Evolutionary conservation across 2,797 vertebrate species (phyloP).

Genomic region (Salmo trutta): DNA sequence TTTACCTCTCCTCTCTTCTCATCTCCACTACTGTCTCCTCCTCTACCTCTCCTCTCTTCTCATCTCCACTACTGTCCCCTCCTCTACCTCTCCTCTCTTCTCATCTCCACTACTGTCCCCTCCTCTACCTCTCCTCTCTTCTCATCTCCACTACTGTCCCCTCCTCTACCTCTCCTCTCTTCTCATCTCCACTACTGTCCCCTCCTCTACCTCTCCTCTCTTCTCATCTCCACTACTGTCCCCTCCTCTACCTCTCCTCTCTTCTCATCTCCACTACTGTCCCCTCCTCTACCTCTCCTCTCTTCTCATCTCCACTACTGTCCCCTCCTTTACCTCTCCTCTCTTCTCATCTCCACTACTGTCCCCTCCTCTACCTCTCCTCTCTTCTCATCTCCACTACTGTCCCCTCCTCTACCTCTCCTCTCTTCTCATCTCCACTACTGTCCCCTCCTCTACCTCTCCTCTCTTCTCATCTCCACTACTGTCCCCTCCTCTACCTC

Average conservation of each 20-base stretch:
- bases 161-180: neutral
- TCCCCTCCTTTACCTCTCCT: neutral
- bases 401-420: neutral
- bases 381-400: no score
- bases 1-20: neutral
- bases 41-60: no score
- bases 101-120: slow-evolving; percentile 5
- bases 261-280: neutral
- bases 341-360: neutral
- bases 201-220: neutral
- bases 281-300: neutral
- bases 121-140: no score
- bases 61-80: no score
- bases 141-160: no score
- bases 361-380: neutral
- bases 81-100: neutral
- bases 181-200: neutral
- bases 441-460: neutral
- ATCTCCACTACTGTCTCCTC: slow-evolving; percentile 2
- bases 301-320: no score
- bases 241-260: neutral
- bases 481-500: neutral
- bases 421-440: slow-evolving; percentile 1
- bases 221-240: no score
- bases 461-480: no score